Evolutionary conservation across 2,797 vertebrate species (phyloP).

Genomic region (Petrocephalus schoutedeni): DNA sequence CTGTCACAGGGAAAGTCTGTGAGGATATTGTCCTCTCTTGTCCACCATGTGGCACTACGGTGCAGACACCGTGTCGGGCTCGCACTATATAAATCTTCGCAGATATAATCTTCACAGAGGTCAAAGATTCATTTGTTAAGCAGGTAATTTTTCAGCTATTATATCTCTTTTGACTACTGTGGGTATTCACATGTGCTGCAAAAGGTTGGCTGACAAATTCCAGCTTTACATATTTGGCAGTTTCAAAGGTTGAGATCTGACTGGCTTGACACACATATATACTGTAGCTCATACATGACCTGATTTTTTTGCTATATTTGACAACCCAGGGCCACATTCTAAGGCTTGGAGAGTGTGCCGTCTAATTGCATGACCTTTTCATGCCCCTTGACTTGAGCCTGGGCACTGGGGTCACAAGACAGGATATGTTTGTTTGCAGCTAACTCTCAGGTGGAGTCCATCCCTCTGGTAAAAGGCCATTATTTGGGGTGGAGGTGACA

Average conservation of each 20-base stretch:
- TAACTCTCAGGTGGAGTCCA: neutral
- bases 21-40: constrained; percentile 41
- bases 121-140: neutral
- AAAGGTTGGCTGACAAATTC: neutral
- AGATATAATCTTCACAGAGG: neutral
- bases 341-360: neutral
- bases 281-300: neutral
- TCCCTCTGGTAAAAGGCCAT: neutral
- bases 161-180: neutral
- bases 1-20: neutral
- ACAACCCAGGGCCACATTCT: neutral
- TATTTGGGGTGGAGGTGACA: neutral
- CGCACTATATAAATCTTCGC: neutral
- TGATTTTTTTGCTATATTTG: neutral
- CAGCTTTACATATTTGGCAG: neutral
- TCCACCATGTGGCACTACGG: constrained; percentile 63
- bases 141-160: neutral
- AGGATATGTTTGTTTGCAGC: neutral
- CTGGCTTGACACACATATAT: neutral
- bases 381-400: neutral
- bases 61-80: constrained; percentile 36
- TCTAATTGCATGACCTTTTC: no score
- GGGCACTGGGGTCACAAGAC: neutral
- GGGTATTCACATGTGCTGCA: neutral
- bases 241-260: neutral